Conservation (phyloP, 1,140 invertebrate genomes). For the Nasonia longicornis region DNA sequence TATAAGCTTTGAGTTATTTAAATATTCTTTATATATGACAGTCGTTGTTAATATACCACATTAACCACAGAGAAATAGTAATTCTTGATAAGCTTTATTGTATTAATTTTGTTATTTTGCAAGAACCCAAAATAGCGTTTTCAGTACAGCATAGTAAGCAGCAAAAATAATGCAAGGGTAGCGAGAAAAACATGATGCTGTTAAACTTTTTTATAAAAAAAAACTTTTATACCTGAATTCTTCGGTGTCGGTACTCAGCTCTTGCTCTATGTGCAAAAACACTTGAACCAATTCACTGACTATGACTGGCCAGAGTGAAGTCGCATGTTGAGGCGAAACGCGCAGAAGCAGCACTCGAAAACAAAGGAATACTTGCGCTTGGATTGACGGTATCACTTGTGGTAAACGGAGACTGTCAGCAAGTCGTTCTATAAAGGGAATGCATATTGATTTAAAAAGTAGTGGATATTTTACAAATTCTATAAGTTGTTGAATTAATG, state of each 20-base stretch:
- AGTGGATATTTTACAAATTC: conserved; percentile 22
- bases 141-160: background rate
- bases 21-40: background rate
- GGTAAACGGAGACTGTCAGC: conserved; percentile 86
- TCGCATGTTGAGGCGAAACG: conserved; percentile 89
- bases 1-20: background rate
- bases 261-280: conserved; percentile 90
- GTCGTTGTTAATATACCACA: conserved; percentile 17
- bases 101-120: conserved; percentile 1
- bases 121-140: background rate
- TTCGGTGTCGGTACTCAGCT: conserved; percentile 82
- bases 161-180: conserved; percentile 23
- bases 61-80: background rate
- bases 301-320: conserved; percentile 93
- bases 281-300: conserved; percentile 95
- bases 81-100: background rate
- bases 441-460: background rate
- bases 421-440: conserved; percentile 79
- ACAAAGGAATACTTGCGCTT: conserved; percentile 91
- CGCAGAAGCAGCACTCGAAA: conserved; percentile 90
- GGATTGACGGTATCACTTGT: conserved; percentile 84
- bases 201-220: background rate
- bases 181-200: background rate
- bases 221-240: conserved; percentile 78
- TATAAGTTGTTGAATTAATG: conserved; percentile 34